Evolutionary conservation across 2,113 vertebrate species (phyloP).

Genomic region (Rafetus swinhoei): DNA sequence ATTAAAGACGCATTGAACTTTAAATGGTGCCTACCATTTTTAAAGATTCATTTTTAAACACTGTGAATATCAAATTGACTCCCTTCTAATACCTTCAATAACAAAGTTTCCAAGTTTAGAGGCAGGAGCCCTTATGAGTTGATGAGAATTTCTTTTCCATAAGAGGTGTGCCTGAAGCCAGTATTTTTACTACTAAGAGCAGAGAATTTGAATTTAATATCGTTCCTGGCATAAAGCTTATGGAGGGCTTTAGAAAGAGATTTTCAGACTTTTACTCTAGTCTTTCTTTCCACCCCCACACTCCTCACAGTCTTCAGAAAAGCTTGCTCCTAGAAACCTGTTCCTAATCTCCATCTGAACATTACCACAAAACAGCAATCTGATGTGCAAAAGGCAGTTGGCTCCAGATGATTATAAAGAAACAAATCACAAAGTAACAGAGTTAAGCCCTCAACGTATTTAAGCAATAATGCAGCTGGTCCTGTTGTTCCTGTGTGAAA

Average conservation of each 20-base stretch:
- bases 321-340: constrained; percentile 4
- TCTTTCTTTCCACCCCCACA: background rate
- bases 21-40: background rate
- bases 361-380: background rate
- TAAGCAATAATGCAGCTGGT: background rate
- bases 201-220: constrained; percentile 31
- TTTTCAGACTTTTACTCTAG: constrained; percentile 4
- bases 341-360: background rate
- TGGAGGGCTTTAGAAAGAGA: background rate
- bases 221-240: background rate
- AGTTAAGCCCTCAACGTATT: background rate
- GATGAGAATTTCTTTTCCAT: background rate
- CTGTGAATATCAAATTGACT: constrained; percentile 3
- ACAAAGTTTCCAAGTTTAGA: background rate
- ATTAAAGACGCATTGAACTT: constrained; percentile 4
- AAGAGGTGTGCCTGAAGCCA: background rate
- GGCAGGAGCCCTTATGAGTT: background rate
- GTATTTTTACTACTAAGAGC: background rate
- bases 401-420: background rate
- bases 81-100: background rate
- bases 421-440: background rate
- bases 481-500: background rate
- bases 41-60: background rate
- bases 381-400: background rate
- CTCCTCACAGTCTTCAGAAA: background rate